These are phyloP conservation scores for Remorina albescens DNA, from an alignment of 2,797 vertebrate genomes.

Conservation along the genomic window DNA sequence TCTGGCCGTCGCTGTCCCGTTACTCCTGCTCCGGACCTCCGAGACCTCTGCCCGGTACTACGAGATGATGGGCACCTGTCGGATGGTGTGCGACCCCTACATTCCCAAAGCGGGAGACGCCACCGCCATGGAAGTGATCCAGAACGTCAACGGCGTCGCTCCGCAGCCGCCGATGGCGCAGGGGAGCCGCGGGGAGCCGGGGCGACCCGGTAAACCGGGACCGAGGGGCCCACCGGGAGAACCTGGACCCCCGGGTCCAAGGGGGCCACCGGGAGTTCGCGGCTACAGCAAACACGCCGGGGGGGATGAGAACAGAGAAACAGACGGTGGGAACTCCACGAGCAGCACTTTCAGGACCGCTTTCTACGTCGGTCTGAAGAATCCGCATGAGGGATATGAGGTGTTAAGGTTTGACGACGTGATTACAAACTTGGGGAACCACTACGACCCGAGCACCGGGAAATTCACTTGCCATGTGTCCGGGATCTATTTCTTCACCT, in stretches of 20 bases:
- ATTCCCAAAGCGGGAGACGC: conserved; percentile 81
- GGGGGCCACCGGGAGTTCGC: conserved; percentile 90
- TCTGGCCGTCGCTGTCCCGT: conserved; percentile 87
- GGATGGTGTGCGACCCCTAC: conserved; percentile 97
- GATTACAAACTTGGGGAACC: conserved; percentile 94
- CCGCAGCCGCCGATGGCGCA: conserved; percentile 89
- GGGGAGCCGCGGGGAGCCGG: conserved; percentile 91
- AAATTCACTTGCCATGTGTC: conserved; percentile 96
- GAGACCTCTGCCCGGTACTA: conserved; percentile 90
- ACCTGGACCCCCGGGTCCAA: conserved; percentile 90
- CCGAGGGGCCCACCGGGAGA: conserved; percentile 89
- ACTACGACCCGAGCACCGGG: conserved; percentile 91
- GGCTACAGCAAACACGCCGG: conserved; percentile 82
- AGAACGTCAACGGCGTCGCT: conserved; percentile 88
- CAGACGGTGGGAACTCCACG: conserved; percentile 83
- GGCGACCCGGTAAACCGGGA: conserved; percentile 90
- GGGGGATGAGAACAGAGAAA: conserved; percentile 79
- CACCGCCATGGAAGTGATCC: conserved; percentile 89
- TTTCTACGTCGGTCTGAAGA: conserved; percentile 96
- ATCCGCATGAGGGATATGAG: conserved; percentile 96
- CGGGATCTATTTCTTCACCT: conserved; percentile 97
- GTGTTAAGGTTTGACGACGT: conserved; percentile 97
- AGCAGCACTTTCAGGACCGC: conserved; percentile 87
- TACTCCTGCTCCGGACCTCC: conserved; percentile 87
- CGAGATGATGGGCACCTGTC: conserved; percentile 97